Evolutionary conservation across 2,113 vertebrate species (phyloP).

Genomic region (Chaetura pelagica): DNA sequence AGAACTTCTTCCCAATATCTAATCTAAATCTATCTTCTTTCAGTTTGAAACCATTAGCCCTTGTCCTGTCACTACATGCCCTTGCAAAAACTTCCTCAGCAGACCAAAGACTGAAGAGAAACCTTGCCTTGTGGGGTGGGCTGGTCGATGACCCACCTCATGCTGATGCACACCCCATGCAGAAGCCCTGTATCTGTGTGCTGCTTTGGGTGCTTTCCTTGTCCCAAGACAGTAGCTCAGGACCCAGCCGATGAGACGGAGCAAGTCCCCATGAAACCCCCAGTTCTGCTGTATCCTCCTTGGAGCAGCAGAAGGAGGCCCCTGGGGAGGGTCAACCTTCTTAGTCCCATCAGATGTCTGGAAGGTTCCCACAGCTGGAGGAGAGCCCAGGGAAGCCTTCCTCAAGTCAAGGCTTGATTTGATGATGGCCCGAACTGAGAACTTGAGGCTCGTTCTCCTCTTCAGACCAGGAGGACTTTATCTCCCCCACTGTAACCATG

Average conservation of each 20-base stretch:
- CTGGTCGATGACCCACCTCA: fast-evolving
- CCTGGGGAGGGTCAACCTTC: neutral
- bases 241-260: fast-evolving
- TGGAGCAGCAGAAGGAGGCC: neutral
- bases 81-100: neutral
- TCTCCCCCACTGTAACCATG: fast-evolving
- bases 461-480: neutral
- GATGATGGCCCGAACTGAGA: neutral
- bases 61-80: no score
- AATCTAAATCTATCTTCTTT: no score
- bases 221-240: neutral
- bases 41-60: no score
- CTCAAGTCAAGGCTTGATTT: neutral
- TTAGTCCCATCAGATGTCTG: fast-evolving
- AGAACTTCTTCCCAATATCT: no score
- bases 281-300: no score
- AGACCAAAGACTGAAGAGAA: neutral
- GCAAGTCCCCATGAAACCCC: no score
- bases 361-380: neutral
- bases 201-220: no score
- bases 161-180: fast-evolving
- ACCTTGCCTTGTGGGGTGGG: neutral
- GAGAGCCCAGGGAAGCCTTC: neutral
- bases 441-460: neutral
- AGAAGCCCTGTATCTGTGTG: fast-evolving